Percentiles rank a stretch among this genome's conserved stretches.
Conservation (phyloP, 2,113 vertebrate genomes). For the Stegastes partitus region DNA sequence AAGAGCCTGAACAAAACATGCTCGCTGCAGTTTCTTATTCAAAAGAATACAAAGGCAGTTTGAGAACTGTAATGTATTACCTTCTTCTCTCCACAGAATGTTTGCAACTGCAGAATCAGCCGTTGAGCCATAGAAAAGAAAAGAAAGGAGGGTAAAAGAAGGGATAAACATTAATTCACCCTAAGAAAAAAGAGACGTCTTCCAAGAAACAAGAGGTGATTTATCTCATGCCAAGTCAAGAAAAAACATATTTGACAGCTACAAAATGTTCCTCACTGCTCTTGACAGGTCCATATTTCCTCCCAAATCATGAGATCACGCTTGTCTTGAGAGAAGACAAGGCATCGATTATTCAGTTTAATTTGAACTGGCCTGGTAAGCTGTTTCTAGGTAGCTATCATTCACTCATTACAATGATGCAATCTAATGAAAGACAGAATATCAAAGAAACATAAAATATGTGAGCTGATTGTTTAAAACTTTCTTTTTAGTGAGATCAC, state of each 20-base stretch:
- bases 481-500: background rate
- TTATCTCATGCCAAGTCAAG: slow-evolving; percentile 22
- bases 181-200: slow-evolving; percentile 2
- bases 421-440: slow-evolving; percentile 33
- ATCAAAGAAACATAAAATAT: slow-evolving; percentile 33
- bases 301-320: slow-evolving; percentile 34
- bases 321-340: slow-evolving; percentile 11
- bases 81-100: slow-evolving; percentile 99
- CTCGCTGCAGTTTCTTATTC: slow-evolving; percentile 13
- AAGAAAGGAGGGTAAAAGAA: background rate
- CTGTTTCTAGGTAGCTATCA: background rate
- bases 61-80: slow-evolving; percentile 82
- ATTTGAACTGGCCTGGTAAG: slow-evolving; percentile 8
- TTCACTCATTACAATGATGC: slow-evolving; percentile 35
- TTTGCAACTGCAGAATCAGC: slow-evolving; percentile 92
- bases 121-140: slow-evolving; percentile 60
- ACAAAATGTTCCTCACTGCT: slow-evolving; percentile 33
- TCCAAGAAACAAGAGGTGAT: slow-evolving; percentile 11
- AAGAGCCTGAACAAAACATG: slow-evolving; percentile 34
- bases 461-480: slow-evolving; percentile 10
- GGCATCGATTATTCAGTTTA: slow-evolving; percentile 44
- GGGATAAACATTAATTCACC: slow-evolving; percentile 42
- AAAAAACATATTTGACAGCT: slow-evolving; percentile 39
- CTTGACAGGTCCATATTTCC: slow-evolving; percentile 33
- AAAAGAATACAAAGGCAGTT: slow-evolving; percentile 31